These are phyloP conservation scores for Agrotis puta DNA, from an alignment of 2,888 invertebrate species.

Conservation along the genomic window DNA sequence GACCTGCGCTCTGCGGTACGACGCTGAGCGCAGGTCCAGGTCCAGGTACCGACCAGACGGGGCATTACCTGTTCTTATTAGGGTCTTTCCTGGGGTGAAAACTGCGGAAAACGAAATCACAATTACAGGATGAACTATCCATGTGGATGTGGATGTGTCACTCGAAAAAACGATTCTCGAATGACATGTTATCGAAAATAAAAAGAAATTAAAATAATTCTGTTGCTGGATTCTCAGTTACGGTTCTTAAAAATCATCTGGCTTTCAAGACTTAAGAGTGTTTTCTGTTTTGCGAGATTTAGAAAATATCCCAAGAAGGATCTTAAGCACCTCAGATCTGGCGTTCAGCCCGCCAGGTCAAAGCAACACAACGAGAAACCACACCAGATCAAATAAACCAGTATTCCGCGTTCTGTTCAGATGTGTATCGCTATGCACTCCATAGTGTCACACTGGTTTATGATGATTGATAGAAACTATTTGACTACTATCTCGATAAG, in stretches of 20 bases:
- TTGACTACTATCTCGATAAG: background rate
- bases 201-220: too few relatives aligned
- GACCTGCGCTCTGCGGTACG: too few relatives aligned
- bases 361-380: too few relatives aligned
- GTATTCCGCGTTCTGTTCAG: background rate
- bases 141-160: background rate
- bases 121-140: slow-evolving; percentile 30
- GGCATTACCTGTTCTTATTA: slow-evolving; percentile 40
- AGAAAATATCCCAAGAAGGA: too few relatives aligned
- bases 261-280: too few relatives aligned
- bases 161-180: background rate
- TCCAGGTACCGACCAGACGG: slow-evolving; percentile 10
- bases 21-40: too few relatives aligned
- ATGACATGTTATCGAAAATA: background rate
- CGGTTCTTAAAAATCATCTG: too few relatives aligned
- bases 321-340: too few relatives aligned
- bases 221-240: too few relatives aligned
- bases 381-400: background rate
- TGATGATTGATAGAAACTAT: background rate
- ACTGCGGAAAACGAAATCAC: slow-evolving; percentile 36
- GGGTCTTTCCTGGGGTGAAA: slow-evolving; percentile 32
- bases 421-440: background rate
- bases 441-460: background rate
- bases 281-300: too few relatives aligned
- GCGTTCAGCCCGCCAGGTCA: too few relatives aligned